Conservation (phyloP, 1,140 invertebrate genomes). For the Helicorthomorpha holstii region DNA sequence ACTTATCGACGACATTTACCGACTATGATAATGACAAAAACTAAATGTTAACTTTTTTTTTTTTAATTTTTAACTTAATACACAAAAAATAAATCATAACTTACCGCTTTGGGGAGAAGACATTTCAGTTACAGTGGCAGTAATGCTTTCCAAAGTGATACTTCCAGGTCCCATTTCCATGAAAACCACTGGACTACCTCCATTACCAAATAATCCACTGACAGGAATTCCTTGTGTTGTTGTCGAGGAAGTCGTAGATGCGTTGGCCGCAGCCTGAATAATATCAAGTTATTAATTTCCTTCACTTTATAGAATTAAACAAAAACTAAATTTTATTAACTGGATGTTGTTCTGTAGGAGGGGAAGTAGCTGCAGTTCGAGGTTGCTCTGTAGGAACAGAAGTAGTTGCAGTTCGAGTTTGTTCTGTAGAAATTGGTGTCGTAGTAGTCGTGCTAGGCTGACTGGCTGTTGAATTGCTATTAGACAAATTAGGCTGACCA, state of each 20-base stretch:
- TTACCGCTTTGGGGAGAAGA: conserved; percentile 23
- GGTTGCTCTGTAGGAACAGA: background rate
- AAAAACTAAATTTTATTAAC: too few relatives aligned
- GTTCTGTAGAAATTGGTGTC: background rate
- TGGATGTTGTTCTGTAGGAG: too few relatives aligned
- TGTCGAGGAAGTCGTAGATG: conserved; percentile 15
- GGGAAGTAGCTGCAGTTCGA: background rate
- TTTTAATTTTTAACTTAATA: too few relatives aligned
- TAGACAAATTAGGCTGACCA: background rate
- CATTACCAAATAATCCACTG: conserved; percentile 1
- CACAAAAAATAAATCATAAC: too few relatives aligned
- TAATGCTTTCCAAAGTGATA: conserved; percentile 37
- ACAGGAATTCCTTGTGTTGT: conserved; percentile 9
- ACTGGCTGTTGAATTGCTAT: background rate
- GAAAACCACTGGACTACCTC: conserved; percentile 38
- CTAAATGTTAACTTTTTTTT: too few relatives aligned
- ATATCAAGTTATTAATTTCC: background rate
- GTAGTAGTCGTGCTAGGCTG: background rate
- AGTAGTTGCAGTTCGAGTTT: background rate
- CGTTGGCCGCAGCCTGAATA: too few relatives aligned
- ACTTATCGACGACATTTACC: too few relatives aligned
- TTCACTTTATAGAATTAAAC: background rate
- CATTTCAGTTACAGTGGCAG: conserved; percentile 23
- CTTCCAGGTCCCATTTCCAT: conserved; percentile 48
- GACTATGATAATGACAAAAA: too few relatives aligned